Evolutionary conservation across 2,888 invertebrate species (phyloP).

Genomic region (Pristionchus fissidentatus): DNA sequence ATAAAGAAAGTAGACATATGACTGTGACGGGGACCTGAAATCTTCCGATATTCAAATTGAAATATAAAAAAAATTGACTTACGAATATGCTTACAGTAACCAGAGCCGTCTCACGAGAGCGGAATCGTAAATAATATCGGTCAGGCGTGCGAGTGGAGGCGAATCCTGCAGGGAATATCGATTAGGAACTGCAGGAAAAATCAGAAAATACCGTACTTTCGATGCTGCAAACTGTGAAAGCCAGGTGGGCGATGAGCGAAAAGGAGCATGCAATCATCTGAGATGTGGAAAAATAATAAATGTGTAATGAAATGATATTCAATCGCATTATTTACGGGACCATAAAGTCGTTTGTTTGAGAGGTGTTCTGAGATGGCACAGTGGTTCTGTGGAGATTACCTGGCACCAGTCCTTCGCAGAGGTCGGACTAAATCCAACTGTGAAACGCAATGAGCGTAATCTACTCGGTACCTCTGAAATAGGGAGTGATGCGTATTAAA

Average conservation of each 20-base stretch:
- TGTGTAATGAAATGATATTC: not conserved
- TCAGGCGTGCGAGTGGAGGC: constrained; percentile 20
- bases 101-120: not conserved
- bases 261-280: constrained; percentile 10
- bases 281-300: not conserved
- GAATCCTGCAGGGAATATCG: not conserved
- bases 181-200: not conserved
- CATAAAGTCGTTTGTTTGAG: too few relatives aligned
- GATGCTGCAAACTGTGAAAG: constrained; percentile 16
- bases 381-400: too few relatives aligned
- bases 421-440: too few relatives aligned
- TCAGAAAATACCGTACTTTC: not conserved
- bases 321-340: too few relatives aligned
- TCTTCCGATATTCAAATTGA: too few relatives aligned
- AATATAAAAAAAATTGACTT: not conserved
- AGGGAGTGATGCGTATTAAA: too few relatives aligned
- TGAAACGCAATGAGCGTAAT: too few relatives aligned
- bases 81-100: not conserved
- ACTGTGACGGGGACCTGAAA: not conserved
- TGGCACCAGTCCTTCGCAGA: too few relatives aligned
- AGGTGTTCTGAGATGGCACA: too few relatives aligned
- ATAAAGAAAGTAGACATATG: not conserved
- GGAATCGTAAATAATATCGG: constrained; percentile 16
- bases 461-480: too few relatives aligned
- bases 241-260: not conserved